These are phyloP conservation scores for Sebastiscus albofasciatus DNA, from an alignment of 2,797 vertebrate species.

Conservation along the genomic window DNA sequence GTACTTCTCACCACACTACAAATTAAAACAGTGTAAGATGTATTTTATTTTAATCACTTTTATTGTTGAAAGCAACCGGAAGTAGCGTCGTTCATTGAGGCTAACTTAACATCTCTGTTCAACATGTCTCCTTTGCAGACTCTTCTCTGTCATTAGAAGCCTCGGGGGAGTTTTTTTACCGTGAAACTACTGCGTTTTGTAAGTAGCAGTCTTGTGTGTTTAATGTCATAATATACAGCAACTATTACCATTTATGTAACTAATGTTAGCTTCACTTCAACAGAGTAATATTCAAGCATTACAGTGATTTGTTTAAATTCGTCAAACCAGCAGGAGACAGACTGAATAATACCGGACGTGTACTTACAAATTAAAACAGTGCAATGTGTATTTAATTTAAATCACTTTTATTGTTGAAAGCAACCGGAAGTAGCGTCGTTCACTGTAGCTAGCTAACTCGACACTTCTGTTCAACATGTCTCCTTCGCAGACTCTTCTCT, in stretches of 20 bases:
- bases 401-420: conserved; percentile 25
- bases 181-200: conserved; percentile 47
- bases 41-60: background rate
- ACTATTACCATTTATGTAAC: accelerated
- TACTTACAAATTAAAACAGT: conserved; percentile 1
- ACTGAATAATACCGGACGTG: background rate
- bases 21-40: background rate
- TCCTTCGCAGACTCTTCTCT: conserved; percentile 35
- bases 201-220: conserved; percentile 11
- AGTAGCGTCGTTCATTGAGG: accelerated
- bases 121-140: conserved; percentile 64
- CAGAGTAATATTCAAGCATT: background rate
- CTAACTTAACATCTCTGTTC: conserved; percentile 7
- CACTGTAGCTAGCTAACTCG: background rate
- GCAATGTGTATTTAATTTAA: accelerated
- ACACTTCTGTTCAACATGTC: conserved; percentile 58
- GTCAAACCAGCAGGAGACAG: background rate
- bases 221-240: background rate
- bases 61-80: conserved; percentile 40
- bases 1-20: background rate
- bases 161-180: conserved; percentile 9
- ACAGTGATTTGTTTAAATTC: background rate
- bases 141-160: conserved; percentile 47
- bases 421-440: background rate
- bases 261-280: no score